Evolutionary conservation across 2,113 vertebrate species (phyloP), one percentile per base, ranked within the genome.

Genomic region (Motacilla tschutschensis): DNA sequence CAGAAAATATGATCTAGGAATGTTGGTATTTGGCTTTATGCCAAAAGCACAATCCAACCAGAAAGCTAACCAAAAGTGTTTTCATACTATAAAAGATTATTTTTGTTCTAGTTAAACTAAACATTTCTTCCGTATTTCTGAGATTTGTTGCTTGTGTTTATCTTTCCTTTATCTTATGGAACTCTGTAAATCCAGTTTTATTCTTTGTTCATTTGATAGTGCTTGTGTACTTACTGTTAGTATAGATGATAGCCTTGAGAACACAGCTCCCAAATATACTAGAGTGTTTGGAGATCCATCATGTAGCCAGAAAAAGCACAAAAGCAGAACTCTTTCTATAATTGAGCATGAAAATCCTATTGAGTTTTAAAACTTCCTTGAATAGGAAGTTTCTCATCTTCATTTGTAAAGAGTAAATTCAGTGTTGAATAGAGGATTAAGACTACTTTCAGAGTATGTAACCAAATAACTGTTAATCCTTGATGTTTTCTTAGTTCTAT

Each of bases 341-440:
- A 80, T 0, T 65, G 14, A 84, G 50, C 57, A 53, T 71, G 54
- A 88, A 87, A 90, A 89, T 73, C 67, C 29, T 29, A n/a, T 58
- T 80, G 71, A 55, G 15, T 79, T 75, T 79, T 83, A n/a, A 51
- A 78, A 87, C 46, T 69, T 44, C 18, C 31, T 55, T 89, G 60
- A 91, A 92, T 66, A 85, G 22, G 43, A 67, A 75, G 63, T 79
- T 92, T 65, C 57, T 75, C 8, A 10, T 85, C 65, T 87, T 83
- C n/a, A 41, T 83, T 83, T 91, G 41, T 79, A 62, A 92, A 65
- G 36, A 79, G 36, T 46, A 65, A 54, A 70, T 89, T 93, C 38
- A 31, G 12, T 86, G 87, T 79, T 91, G 74, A 75, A 83, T 89
- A 74, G 55, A 86, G 72, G 79, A 94, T 95, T 93, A 92, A 79